Conservation (phyloP, 2,797 vertebrate species). For the Pangasius sanitwongsei region DNA sequence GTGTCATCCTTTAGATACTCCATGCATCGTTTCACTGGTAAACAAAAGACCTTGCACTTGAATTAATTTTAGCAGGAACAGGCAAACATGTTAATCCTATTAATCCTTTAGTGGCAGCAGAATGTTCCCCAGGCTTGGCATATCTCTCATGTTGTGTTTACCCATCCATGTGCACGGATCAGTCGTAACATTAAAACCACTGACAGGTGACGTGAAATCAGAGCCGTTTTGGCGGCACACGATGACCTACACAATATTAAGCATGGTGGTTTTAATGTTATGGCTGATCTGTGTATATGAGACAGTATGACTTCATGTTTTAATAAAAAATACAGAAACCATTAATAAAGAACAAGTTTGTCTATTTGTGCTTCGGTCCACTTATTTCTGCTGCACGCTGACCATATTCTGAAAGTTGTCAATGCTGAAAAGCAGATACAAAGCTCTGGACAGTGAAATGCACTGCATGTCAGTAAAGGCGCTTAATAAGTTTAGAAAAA, state of each 20-base stretch:
- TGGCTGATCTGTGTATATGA: no score
- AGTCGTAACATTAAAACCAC: no score
- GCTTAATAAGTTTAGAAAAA: neutral
- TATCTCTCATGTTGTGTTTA: neutral
- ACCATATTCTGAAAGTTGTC: neutral
- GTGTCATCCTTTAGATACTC: neutral
- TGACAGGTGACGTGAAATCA: no score
- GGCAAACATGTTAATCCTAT: neutral
- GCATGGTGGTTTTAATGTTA: no score
- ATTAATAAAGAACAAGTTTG: neutral
- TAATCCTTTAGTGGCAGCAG: neutral
- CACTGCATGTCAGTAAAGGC: neutral
- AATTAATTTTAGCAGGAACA: neutral
- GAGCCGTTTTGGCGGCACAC: no score
- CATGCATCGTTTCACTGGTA: neutral
- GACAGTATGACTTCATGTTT: neutral
- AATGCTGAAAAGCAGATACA: neutral
- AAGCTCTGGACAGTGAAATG: neutral
- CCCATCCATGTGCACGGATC: neutral
- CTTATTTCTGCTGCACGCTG: neutral
- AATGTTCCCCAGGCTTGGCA: neutral
- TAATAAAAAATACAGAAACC: neutral
- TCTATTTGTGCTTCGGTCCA: neutral
- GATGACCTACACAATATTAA: no score
- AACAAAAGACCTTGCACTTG: neutral